Conservation (phyloP, 2,888 invertebrate genomes). For the Nipponacmea schrenckii region DNA sequence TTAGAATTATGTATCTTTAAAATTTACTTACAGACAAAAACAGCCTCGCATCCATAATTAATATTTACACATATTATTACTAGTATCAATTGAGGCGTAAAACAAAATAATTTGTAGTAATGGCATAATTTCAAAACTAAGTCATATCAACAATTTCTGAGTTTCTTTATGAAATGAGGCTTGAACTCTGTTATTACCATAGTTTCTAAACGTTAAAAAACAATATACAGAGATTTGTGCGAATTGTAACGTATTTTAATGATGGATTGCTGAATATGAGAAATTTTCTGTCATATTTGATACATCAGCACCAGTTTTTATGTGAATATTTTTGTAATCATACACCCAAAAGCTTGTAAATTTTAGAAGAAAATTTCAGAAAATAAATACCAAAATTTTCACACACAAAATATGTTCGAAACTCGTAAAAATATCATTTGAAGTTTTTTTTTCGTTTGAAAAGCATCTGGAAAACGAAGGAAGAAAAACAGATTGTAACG, state of each 20-base stretch:
- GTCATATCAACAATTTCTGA: background rate
- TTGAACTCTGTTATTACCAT: background rate
- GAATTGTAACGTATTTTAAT: background rate
- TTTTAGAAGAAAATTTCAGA: background rate
- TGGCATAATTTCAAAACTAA: background rate
- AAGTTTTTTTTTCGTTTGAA: background rate
- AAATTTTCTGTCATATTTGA: background rate
- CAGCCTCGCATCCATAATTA: too few species aligned
- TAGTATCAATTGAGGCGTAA: too few species aligned
- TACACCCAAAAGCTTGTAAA: background rate
- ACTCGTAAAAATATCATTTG: background rate
- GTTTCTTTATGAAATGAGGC: conserved; percentile 2
- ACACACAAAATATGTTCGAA: background rate
- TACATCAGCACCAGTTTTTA: background rate
- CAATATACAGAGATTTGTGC: too few species aligned
- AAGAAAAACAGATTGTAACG: conserved; percentile 1
- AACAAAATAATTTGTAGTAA: too few species aligned
- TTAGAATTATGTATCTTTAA: too few species aligned
- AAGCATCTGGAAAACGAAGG: background rate
- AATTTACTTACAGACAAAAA: too few species aligned
- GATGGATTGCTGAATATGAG: background rate
- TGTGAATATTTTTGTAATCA: background rate
- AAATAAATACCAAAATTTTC: background rate
- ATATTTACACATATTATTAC: too few species aligned
- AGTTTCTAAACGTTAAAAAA: background rate